Evolutionary conservation across 2,888 invertebrate genomes (phyloP).

Genomic region (Matsumyia berberina): DNA sequence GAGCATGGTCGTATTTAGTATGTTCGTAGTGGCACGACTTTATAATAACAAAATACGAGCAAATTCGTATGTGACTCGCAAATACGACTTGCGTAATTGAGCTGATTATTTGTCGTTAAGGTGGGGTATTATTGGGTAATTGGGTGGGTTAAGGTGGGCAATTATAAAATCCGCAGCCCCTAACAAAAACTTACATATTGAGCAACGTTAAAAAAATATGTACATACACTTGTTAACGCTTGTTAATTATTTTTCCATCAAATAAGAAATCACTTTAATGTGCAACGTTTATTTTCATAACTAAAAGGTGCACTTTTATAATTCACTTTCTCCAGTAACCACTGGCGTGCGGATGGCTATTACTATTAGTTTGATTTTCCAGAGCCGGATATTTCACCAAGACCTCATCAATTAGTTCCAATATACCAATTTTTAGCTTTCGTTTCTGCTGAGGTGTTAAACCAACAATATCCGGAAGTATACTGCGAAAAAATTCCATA

Average conservation of each 20-base stretch:
- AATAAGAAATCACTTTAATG: conserved; percentile 10
- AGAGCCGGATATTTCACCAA: conserved; percentile 81
- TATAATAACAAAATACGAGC: too few relatives aligned
- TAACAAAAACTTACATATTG: too few relatives aligned
- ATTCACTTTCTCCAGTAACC: conserved; percentile 55
- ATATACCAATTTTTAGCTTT: conserved; percentile 85
- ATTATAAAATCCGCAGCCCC: too few relatives aligned
- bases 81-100: too few relatives aligned
- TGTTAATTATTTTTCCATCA: not conserved
- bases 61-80: too few relatives aligned
- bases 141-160: too few relatives aligned
- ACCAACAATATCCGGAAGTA: conserved; percentile 85
- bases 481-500: conserved; percentile 85
- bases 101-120: too few relatives aligned
- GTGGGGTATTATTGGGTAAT: too few relatives aligned
- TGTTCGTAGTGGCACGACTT: too few relatives aligned
- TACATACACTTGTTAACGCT: not conserved
- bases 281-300: conserved; percentile 39
- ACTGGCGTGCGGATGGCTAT: conserved; percentile 40
- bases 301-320: not conserved
- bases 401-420: conserved; percentile 85
- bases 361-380: conserved; percentile 40
- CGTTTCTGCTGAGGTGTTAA: conserved; percentile 85
- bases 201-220: too few relatives aligned
- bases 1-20: too few relatives aligned